Evolutionary conservation across 2,888 invertebrate genomes (phyloP).

Genomic region (Hemithea aestivaria): DNA sequence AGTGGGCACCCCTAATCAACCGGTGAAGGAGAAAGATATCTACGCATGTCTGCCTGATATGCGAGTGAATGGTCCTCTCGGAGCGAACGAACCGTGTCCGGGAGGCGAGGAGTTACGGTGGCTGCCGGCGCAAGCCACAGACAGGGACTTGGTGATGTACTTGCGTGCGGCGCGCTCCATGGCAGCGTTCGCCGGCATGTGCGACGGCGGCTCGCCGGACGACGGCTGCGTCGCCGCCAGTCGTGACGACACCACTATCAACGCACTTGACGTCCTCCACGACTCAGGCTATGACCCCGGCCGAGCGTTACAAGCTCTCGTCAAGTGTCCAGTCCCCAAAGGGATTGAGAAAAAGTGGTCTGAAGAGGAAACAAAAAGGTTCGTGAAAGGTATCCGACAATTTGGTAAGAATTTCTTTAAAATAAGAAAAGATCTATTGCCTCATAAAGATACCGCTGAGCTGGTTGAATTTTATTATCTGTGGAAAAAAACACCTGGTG

Average conservation of each 20-base stretch:
- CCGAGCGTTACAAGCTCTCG: conserved; percentile 96
- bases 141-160: conserved; percentile 98
- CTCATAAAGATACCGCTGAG: conserved; percentile 98
- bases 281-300: conserved; percentile 98
- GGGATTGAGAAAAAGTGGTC: conserved; percentile 99
- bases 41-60: conserved; percentile 79
- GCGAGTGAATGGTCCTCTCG: conserved; percentile 71
- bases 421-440: conserved; percentile 96
- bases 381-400: conserved; percentile 98
- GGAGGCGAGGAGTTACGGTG: conserved; percentile 94
- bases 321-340: conserved; percentile 98
- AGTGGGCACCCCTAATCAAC: conserved; percentile 74
- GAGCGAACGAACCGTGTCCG: conserved; percentile 68
- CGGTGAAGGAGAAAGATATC: conserved; percentile 74
- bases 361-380: conserved; percentile 98
- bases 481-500: conserved; percentile 99
- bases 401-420: conserved; percentile 99
- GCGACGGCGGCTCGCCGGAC: conserved; percentile 98
- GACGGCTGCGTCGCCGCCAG: conserved; percentile 98
- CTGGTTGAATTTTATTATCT: conserved; percentile 99
- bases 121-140: conserved; percentile 95
- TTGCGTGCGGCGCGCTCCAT: conserved; percentile 97
- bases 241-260: conserved; percentile 97
- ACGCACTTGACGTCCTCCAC: conserved; percentile 97
- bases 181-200: conserved; percentile 99